A percentile compares a stretch with the other conserved stretches of the same genome.
phyloP scores from a whole-genome alignment of 2,113 vertebrate genomes.

The Piaya cayana region DNA sequence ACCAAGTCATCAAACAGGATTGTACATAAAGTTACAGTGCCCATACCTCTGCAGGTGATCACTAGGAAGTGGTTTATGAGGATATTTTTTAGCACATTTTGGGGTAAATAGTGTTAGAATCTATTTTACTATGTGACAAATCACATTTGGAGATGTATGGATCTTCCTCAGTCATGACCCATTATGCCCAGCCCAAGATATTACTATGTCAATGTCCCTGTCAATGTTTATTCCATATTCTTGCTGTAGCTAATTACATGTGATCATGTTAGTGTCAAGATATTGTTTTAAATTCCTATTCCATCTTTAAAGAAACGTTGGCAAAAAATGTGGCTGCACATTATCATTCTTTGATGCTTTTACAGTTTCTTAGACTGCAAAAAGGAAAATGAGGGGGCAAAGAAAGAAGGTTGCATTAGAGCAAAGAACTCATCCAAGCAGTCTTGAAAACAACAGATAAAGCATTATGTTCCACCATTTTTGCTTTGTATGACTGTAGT shows the following conservation, averaged over 20 bases:
- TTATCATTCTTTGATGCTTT: background rate
- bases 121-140: background rate
- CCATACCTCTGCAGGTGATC: accelerated
- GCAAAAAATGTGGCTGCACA: background rate
- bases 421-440: background rate
- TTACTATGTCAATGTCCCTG: background rate
- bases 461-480: background rate
- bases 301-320: background rate
- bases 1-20: background rate
- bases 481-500: background rate
- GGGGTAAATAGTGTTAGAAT: background rate
- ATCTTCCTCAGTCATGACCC: background rate
- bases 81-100: background rate
- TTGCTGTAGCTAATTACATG: background rate
- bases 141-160: background rate
- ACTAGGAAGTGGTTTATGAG: background rate
- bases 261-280: background rate
- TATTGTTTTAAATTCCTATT: background rate
- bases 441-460: background rate
- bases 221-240: no score
- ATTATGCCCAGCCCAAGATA: background rate
- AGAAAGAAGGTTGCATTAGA: background rate
- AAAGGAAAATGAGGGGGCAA: background rate
- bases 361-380: background rate
- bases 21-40: no score